A percentile compares a stretch with the other conserved stretches of the same genome.
phyloP scores from a whole-genome alignment of 30 jellyfish, hydroid and myxozoan genomes.

The Hydractinia echinata region DNA sequence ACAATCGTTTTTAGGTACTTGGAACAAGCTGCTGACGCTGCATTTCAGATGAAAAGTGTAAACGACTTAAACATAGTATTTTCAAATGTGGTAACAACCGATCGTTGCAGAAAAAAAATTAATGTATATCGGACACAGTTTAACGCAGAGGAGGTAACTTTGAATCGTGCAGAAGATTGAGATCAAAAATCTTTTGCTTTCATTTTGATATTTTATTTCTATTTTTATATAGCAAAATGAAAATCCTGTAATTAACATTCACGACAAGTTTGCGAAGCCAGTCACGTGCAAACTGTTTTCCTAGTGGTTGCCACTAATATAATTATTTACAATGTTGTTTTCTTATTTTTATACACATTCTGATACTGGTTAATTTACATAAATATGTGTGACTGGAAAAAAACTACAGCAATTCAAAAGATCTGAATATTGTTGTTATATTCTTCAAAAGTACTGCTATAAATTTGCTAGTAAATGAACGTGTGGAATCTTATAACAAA shows the following conservation, averaged over 20 bases:
- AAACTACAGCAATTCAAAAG: too few species aligned
- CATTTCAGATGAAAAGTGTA: conserved; percentile 62
- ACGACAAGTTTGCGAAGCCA: neutral
- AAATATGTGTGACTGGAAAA: too few species aligned
- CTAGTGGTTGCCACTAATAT: conserved; percentile 2
- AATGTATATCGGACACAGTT: conserved; percentile 58
- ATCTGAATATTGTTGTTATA: too few species aligned
- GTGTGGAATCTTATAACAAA: too few species aligned
- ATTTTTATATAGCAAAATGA: too few species aligned
- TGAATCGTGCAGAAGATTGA: neutral
- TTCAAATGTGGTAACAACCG: conserved; percentile 49
- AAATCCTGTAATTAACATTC: too few species aligned
- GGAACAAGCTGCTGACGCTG: conserved; percentile 97
- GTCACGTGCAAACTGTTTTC: conserved; percentile 3
- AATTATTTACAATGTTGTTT: too few species aligned
- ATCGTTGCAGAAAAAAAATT: conserved; percentile 62
- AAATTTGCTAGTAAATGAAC: too few species aligned
- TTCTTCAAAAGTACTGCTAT: too few species aligned
- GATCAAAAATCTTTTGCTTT: neutral
- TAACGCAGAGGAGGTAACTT: conserved; percentile 48
- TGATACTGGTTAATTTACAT: too few species aligned
- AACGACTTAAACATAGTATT: conserved; percentile 61
- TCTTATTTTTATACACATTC: too few species aligned
- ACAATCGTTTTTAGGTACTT: conserved; percentile 42
- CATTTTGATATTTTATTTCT: neutral